These are phyloP conservation scores for Crenuchus spilurus DNA, from an alignment of 2,797 vertebrate genomes.

Conservation along the genomic window DNA sequence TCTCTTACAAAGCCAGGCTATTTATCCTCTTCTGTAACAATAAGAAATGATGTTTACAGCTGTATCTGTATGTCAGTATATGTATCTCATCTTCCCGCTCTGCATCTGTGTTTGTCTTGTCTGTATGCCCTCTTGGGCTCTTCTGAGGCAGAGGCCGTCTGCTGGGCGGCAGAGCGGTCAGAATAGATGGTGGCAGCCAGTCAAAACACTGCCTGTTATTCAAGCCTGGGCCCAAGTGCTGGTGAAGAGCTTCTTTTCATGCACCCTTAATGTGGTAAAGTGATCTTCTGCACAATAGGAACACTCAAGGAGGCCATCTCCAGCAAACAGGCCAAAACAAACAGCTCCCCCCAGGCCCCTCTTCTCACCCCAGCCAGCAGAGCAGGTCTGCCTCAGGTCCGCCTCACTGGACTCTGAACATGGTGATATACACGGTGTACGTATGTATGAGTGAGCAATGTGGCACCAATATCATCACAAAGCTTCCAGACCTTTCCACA, in stretches of 20 bases:
- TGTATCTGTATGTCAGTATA: neutral
- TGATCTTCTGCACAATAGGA: slow-evolving; percentile 80
- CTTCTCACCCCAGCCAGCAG: slow-evolving; percentile 22
- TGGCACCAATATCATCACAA: no score
- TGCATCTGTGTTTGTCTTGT: slow-evolving; percentile 19
- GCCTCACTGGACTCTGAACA: slow-evolving; percentile 2
- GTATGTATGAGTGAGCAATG: no score
- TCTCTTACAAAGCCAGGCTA: no score
- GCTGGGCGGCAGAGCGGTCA: slow-evolving; percentile 67
- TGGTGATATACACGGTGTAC: no score
- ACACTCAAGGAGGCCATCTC: slow-evolving; percentile 82
- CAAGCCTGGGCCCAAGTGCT: slow-evolving; percentile 73
- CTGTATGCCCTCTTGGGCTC: slow-evolving; percentile 34
- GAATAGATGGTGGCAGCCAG: slow-evolving; percentile 82
- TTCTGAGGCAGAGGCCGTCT: slow-evolving; percentile 61
- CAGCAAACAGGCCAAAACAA: slow-evolving; percentile 72
- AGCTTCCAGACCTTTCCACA: no score
- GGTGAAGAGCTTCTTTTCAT: slow-evolving; percentile 83
- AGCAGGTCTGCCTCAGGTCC: slow-evolving; percentile 9
- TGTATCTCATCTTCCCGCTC: slow-evolving; percentile 39
- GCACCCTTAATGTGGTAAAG: slow-evolving; percentile 78
- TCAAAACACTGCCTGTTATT: slow-evolving; percentile 81
- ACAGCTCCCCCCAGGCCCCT: slow-evolving; percentile 60
- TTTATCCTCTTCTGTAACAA: no score
- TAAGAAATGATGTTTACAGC: neutral